Base-by-base conservation (phyloP, 2,888 invertebrate species). In the Philereme transversata region DNA sequence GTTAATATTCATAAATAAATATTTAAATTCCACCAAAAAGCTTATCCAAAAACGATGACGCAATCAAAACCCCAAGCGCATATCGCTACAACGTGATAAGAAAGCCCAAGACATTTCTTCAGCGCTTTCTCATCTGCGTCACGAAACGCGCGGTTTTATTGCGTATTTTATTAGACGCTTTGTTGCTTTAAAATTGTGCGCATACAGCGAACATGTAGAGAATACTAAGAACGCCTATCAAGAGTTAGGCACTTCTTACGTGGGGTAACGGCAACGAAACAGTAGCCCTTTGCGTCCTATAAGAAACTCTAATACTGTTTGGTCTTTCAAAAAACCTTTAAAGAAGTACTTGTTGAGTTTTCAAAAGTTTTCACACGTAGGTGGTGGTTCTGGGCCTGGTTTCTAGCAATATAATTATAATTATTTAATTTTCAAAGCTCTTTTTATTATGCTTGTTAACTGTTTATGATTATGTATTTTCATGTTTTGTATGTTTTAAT, bases 21-120 rank as follows among this genome's bases (percentile, higher is more conserved):
- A 22, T 45, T 45, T 5, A 22, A 7, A 43, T 43, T 4, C 34
- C 11, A 22, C 40, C 33, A 50, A 52, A 50, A 40, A 60, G 51
- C 51, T 51, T 60, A 60, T 66, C 59, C 54, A 36, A 50, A 58
- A 63, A 51, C 61, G 60, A 67, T 62, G 58, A 55, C 57, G 53
- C 64, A 65, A 61, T 67, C 69, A 70, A 69, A 69, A 68, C 57
- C 60, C 65, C 45, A 54, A 67, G 59, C 68, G 64, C 64, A 66
- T 64, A 68, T 66, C 66, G 64, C 64, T 55, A 58, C 61, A 59
- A 72, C 72, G 72, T 70, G 72, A 72, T 72, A 64, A 66, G 72
- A 70, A 72, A 69, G 53, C 69, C 60, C 57, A 67, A 69, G 56
- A 44, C 52, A 10, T 50, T 64, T 58, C 44, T 54, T 54, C 40